Percentiles rank a stretch among this genome's conserved stretches.
These are phyloP conservation scores for Synaphobranchus kaupii DNA, from an alignment of 2,797 vertebrate genomes.

Conservation along the genomic window DNA sequence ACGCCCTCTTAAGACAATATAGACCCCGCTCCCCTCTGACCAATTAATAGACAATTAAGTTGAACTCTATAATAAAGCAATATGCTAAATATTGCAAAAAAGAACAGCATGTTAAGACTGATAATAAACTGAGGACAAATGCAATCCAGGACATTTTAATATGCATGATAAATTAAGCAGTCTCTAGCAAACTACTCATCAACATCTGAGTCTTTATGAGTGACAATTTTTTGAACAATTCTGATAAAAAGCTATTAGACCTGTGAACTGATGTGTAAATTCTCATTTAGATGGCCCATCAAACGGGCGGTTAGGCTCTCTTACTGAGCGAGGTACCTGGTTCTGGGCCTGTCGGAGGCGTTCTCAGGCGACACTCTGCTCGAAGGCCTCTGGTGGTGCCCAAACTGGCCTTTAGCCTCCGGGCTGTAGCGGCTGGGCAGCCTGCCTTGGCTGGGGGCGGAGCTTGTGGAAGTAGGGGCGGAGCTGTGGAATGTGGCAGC, in stretches of 20 bases:
- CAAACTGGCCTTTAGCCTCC: slow-evolving; percentile 75
- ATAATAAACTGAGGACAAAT: too few species aligned
- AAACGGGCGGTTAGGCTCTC: not conserved
- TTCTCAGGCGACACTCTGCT: slow-evolving; percentile 92
- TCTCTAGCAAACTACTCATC: not conserved
- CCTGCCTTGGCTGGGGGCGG: slow-evolving; percentile 78
- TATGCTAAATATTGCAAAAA: not conserved
- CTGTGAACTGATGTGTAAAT: not conserved
- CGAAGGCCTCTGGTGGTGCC: slow-evolving; percentile 85
- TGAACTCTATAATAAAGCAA: not conserved
- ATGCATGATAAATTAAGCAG: not conserved
- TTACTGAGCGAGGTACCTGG: slow-evolving; percentile 73
- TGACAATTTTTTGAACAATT: not conserved
- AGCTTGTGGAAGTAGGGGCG: slow-evolving; percentile 69
- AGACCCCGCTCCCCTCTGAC: too few species aligned
- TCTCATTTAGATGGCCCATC: not conserved
- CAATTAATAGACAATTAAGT: not conserved
- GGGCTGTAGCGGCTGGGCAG: slow-evolving; percentile 88
- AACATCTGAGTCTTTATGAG: not conserved
- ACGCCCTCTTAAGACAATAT: too few species aligned
- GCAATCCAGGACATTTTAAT: not conserved
- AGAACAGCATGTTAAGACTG: not conserved
- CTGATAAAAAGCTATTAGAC: not conserved
- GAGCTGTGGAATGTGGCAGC: slow-evolving; percentile 90
- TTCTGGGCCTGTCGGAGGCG: slow-evolving; percentile 84